Evolutionary conservation across 1,140 invertebrate genomes (phyloP).

Genomic region (Nasonia giraulti): DNA sequence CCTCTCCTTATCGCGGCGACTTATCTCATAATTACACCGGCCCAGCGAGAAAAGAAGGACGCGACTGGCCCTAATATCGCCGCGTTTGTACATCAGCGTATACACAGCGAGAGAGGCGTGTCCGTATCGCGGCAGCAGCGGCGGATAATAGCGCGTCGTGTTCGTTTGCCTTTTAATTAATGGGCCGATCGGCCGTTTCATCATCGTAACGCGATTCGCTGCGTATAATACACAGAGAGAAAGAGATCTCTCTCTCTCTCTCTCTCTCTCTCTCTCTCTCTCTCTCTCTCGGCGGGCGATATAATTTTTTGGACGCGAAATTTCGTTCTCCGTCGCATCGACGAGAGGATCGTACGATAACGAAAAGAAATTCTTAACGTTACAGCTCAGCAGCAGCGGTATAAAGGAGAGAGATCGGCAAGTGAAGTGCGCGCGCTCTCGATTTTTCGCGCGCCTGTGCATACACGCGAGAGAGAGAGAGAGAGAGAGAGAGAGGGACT

Average conservation of each 20-base stretch:
- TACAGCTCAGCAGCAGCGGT: no score
- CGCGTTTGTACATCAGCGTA: not conserved
- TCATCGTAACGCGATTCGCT: no score
- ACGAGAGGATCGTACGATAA: not conserved
- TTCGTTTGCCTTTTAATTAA: slow-evolving; percentile 12
- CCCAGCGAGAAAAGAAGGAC: slow-evolving; percentile 16
- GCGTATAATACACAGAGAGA: no score
- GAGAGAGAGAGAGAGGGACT: not conserved
- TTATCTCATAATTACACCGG: slow-evolving; percentile 23
- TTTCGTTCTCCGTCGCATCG: no score
- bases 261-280: no score
- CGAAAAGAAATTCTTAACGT: not conserved
- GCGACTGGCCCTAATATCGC: not conserved
- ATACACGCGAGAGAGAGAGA: not conserved
- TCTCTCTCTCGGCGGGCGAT: no score
- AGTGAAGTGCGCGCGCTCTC: slow-evolving; percentile 2
- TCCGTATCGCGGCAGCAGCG: no score
- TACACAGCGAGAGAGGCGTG: no score
- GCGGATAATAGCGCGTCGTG: not conserved
- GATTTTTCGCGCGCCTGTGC: slow-evolving; percentile 20
- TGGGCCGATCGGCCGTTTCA: not conserved
- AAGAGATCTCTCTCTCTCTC: no score
- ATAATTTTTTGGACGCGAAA: not conserved
- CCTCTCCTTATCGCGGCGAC: not conserved
- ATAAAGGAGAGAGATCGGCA: not conserved